Evolutionary conservation across 2,888 invertebrate genomes (phyloP), one percentile per base, ranked within the genome.

Genomic region (Dolichopus griseipennis): DNA sequence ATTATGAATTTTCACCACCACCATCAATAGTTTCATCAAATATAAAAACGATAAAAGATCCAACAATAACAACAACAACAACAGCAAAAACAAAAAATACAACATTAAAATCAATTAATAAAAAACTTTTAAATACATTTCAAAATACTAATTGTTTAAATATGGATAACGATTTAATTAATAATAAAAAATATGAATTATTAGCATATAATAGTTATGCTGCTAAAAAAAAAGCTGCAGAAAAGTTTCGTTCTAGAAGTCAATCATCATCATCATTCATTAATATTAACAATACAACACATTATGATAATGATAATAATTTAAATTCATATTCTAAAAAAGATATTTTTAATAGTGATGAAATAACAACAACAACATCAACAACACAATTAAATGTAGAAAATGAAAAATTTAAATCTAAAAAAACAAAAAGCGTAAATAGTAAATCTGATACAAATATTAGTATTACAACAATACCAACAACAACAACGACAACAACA

Each of bases 141-240:
- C 61, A 61, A 61, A 12, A 7, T 12, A 61, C 5, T 61, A 20
- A n/a, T n/a, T 61, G 8, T 20, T 15, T 4, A 5, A 61, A 20
- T 61, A 20, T n/a, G 2, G n/a, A 20, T 20, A 61, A 62, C 3
- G 8, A n/a, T 12, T 3, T 18, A 10, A 61, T 43, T 18, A 72
- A 70, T 33, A 70, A 73, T 21, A 73, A 69, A 67, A 73, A 73
- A 62, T 72, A 73, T 41, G 66, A 71, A 0, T 70, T 70, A 22
- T 73, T 72, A 66, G 80, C 77, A 3, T 81, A 81, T 69, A 81
- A 81, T 65, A 78, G 78, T 66, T 81, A 81, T 71, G 75, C 80
- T 3, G 81, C 80, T 61, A 81, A 80, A 68, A 79, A 81, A 71
- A 81, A 75, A 70, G 69, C 68, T 61, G 66, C 72, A 52, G 70